Percentiles rank a stretch among this genome's conserved stretches.
Evolutionary conservation across 2,113 vertebrate genomes (phyloP).

Genomic region (Trogon melanurus): DNA sequence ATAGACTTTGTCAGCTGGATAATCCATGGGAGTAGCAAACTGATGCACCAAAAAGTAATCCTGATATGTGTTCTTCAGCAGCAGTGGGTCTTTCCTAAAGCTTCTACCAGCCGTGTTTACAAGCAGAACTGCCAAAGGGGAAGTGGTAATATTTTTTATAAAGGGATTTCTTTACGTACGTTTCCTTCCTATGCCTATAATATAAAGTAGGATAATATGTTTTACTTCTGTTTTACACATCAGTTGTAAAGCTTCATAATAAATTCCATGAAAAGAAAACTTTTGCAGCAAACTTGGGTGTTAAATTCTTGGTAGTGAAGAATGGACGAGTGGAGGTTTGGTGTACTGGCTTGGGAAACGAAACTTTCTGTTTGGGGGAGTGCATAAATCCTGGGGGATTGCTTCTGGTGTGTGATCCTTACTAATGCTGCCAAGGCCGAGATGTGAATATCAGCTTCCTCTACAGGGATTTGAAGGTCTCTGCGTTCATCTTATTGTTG

Average conservation of each 20-base stretch:
- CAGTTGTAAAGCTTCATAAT: not conserved
- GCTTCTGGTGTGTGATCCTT: not conserved
- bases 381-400: conserved; percentile 40
- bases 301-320: not conserved
- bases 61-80: not conserved
- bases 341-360: not conserved
- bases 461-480: not conserved
- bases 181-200: not conserved
- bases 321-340: not conserved
- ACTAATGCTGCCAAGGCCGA: conserved; percentile 10
- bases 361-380: not conserved
- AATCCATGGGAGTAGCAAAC: not conserved
- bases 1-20: not conserved
- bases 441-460: not conserved
- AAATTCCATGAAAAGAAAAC: not conserved
- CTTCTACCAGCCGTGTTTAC: not conserved
- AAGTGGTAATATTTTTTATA: not conserved
- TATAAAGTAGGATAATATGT: fast-evolving
- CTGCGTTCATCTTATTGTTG: not conserved
- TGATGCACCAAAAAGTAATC: not conserved
- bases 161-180: not conserved
- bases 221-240: not conserved
- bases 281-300: not conserved
- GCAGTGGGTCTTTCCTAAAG: not conserved
- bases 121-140: not conserved